Evolutionary conservation across 2,113 vertebrate species (phyloP), one percentile per base, ranked within the genome.

Genomic region (Rhipidura dahli): DNA sequence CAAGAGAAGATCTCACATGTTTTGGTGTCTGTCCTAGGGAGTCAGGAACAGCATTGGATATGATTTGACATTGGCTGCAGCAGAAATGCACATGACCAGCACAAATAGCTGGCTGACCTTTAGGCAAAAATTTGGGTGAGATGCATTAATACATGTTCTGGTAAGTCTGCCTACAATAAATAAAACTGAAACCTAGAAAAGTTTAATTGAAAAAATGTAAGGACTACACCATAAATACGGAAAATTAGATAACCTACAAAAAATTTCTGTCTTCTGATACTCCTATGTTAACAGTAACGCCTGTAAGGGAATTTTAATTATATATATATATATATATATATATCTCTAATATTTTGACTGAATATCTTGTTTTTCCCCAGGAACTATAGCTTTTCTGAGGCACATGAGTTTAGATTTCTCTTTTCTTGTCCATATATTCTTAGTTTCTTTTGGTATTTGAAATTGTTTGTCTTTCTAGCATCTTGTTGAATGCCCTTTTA

Each of bases 211-310:
- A 11, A 13, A 77, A 64, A 61, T 35, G 2, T 18, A 68, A 65
- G 1, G 28, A 26, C 1, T n/a, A 44, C 1, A 33, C 3, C 5
- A 59, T 37, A 89, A 75, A 68, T 40, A 17, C 14, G 1, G 13
- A 75, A 66, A 88, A 72, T 18, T 20, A 71, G 16, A 31, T n/a
- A 64, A 21, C 6, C n/a, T 37, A 40, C 4, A 51, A 26, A 73
- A 65, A 11, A 10, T 28, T 0, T 50, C 42, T 63, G 20, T 33
- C 20, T 71, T 92, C 53, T 82, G 51, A 20, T 73, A 81, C 66
- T 54, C 7, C 35, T 81, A 54, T 2, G 1, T 63, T 66, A 70
- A 53, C 9, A 27, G 11, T n/a, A 80, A 61, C 1, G n/a, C 20
- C 18, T 63, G 4, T 57, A 30, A 75, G 9, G 13, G 3, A 3